Base-by-base conservation (phyloP, 2,888 invertebrate species). In the Chorisops tibialis region DNA sequence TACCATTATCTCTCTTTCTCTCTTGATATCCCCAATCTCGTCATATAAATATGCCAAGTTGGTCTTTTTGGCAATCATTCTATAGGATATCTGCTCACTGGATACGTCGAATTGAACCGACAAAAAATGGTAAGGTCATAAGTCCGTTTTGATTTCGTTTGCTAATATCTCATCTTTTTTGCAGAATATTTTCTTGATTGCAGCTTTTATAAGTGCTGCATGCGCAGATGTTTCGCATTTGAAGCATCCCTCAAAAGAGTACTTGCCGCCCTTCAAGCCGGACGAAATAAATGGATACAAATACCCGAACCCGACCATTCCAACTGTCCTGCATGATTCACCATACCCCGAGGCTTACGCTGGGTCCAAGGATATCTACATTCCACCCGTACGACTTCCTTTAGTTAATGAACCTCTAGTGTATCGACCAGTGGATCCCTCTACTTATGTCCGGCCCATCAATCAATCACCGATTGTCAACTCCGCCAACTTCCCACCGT, bases 191-290 rank as follows among this genome's bases (percentile, higher is more conserved):
- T 35, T 50, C 5, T 9, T 35, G 12, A 9, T 48, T 9, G 16
- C 16, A 21, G 11, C 18, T 30, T 35, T 50, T n/a, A 21, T 21
- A 24, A 16, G 35, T 30, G 30, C 30, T 7, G 35, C 30, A n/a
- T 50, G 14, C 14, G 49, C 49, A 6, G 49, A 50, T 14, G 49
- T 35, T 24, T 30, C 49, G 16, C 30, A 35, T 30, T 50, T 50
- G 14, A 19, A 12, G 12, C 47, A 19, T 3, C 48, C 48, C 6
- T 11, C 24, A 22, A 50, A 35, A 7, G 56, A 56, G 30, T 56
- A 56, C 30, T 30, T 56, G 18, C 56, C 56, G n/a, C 43, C 56
- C 2, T 56, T 56, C 18, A 56, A 56, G 18, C 56, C 56, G n/a
- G 56, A 56, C 16, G 56, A 56, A 21, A 11, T 30, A 1, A 43